These are phyloP conservation scores for Egretta garzetta DNA, from an alignment of 2,113 vertebrate species.

Conservation along the genomic window DNA sequence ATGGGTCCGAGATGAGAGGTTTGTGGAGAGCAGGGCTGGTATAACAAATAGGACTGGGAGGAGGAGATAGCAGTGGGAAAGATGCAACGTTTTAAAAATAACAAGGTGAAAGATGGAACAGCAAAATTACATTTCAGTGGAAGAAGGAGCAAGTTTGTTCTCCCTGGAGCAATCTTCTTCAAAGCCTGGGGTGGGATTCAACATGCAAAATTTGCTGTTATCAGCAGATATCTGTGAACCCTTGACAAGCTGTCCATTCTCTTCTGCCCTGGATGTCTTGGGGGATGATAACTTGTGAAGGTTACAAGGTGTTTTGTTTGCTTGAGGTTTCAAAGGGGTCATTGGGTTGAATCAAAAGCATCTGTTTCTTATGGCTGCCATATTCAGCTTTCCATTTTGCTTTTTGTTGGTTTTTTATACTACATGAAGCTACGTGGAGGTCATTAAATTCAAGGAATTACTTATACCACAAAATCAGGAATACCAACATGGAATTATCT, in stretches of 20 bases:
- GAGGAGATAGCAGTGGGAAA: neutral
- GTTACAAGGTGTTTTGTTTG: neutral
- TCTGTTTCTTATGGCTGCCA: accelerated
- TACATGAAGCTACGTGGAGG: neutral
- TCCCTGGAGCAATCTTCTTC: neutral
- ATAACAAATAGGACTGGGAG: neutral
- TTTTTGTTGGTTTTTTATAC: neutral
- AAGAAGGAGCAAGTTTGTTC: neutral
- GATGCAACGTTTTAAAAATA: neutral
- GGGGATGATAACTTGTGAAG: neutral
- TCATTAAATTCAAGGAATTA: neutral
- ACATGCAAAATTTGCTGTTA: neutral
- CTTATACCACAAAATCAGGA: neutral
- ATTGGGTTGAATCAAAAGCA: neutral
- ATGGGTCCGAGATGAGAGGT: neutral
- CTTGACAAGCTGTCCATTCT: neutral
- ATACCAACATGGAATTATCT: neutral
- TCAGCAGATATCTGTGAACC: neutral
- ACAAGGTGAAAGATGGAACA: neutral
- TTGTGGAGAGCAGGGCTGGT: neutral
- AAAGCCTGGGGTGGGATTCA: neutral
- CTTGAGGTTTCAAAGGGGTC: neutral
- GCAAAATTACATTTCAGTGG: neutral
- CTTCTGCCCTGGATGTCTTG: neutral
- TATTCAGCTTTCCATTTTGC: neutral